Evolutionary conservation across 2,113 vertebrate species (phyloP).

Genomic region (Meles meles): DNA sequence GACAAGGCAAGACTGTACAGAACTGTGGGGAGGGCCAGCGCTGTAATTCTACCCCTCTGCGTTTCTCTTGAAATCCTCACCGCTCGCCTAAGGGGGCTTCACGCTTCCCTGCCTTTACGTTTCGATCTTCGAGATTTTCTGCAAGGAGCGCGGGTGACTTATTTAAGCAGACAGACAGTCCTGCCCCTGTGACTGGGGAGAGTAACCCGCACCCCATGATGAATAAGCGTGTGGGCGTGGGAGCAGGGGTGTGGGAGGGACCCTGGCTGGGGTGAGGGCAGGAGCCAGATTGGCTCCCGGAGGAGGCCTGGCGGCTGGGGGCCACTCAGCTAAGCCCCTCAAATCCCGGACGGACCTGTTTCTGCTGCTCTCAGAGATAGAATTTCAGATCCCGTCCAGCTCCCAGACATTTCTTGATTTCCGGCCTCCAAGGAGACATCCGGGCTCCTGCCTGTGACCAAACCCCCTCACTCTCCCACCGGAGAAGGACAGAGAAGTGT

Average conservation of each 20-base stretch:
- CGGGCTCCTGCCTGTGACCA: fast-evolving
- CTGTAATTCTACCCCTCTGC: fast-evolving
- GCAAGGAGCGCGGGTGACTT: fast-evolving
- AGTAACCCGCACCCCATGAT: fast-evolving
- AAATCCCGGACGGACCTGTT: fast-evolving
- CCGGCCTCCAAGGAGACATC: not conserved
- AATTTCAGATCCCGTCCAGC: not conserved
- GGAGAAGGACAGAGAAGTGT: not conserved
- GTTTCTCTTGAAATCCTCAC: fast-evolving
- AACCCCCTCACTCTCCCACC: not conserved
- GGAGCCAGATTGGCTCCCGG: not conserved
- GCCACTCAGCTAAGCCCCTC: not conserved
- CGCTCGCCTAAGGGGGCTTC: not conserved
- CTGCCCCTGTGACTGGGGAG: not conserved
- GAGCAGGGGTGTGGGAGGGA: not conserved
- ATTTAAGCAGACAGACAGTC: not conserved
- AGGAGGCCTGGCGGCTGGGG: too few species aligned
- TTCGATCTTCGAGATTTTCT: not conserved
- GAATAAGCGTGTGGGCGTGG: fast-evolving
- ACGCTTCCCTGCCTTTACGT: fast-evolving
- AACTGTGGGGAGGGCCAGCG: fast-evolving
- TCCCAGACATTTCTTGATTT: not conserved
- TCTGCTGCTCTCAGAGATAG: not conserved
- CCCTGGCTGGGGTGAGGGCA: not conserved
- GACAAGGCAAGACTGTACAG: not conserved